Base-by-base conservation (phyloP, 2,888 invertebrate species). In the Athalia rosae region DNA sequence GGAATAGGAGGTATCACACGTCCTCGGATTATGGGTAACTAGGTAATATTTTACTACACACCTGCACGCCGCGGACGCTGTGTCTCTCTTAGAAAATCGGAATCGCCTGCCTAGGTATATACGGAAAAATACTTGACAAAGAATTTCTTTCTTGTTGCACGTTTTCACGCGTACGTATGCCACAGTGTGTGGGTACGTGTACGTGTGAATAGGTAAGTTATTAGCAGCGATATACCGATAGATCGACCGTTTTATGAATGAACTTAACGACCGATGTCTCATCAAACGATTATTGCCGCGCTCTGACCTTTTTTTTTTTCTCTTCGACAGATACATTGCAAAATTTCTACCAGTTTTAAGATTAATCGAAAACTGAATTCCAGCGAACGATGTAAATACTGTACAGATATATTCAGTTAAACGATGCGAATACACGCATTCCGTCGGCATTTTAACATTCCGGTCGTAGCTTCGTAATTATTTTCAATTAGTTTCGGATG, bases 211-310 rank as follows among this genome's bases (percentile, higher is more conserved):
- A 28, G 28, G 28, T 28, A 28, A 28, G 28, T 28, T 28, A 28
- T 28, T 28, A 28, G 28, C 28, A 28, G 28, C 28, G 28, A 28
- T 28, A 28, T 28, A 28, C 28, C 28, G 28, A 28, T 28, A 28
- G 28, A 28, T 28, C 28, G 28, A 28, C 28, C 28, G 11, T 61
- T 61, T 61, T 28, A 61, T 61, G 61, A 61, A 61, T 61, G 61
- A 61, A 61, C 28, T 9, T 8, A 61, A 59, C 59, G 61, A 9
- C 8, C 4, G 4, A 9, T 28, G 41, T 8, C 61, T 1, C 28
- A 61, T 61, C 8, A 61, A 61, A 61, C 28, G 61, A 15, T 7
- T 61, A 4, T 61, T 28, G 28, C 59, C 15, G 59, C 59, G 8
- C 28, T 28, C 28, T 0, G 2, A 28, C 28, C 2, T 28, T 28